Base-by-base conservation (phyloP, 2,797 vertebrate genomes). In the Gobionotothen gibberifrons region DNA sequence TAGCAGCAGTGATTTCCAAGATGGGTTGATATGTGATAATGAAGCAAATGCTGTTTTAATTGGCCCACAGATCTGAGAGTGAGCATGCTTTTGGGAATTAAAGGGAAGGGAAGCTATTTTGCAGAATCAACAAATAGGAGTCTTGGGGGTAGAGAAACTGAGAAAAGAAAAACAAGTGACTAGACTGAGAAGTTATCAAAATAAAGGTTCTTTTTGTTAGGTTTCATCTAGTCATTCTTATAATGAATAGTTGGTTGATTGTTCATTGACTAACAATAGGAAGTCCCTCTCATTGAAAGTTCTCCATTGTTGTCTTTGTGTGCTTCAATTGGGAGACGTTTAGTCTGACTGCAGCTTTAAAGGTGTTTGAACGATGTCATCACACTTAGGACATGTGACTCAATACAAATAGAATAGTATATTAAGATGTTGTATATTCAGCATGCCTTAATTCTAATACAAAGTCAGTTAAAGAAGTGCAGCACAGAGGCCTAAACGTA, bases 261-360 rank as follows among this genome's bases (percentile, higher is more conserved):
- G 59, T 70, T 85, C 32, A 72, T 82, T 86, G 19, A 67, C 44
- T 70, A 88, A 26, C 76, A n/a, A 57, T 81, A 87, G 79, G 87
- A 82, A 78, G 54, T 22, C 57, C 72, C 47, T 39, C 54, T 66
- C 51, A 15, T 52, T 84, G 66, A 70, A 49, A 66, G 21, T 17
- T 56, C 53, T 55, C 74, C 21, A 71, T 91, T 90, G 87, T 90
- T 85, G 76, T 67, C 19, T 66, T 59, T 78, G 77, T 85, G 74
- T 72, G 32, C 53, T 67, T 79, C 60, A 79, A 13, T 44, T 22
- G 22, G 19, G 66, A 56, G 64, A 36, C 1, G 14, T 82, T 82
- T 19, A 17, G 39, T 72, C 55, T 44, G 19, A 70, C 72, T 12
- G 29, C 52, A 52, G 15, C 51, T 78, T 73, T 2, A 29, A 59